Evolutionary conservation across 2,797 vertebrate species (phyloP).

Genomic region (Mycteria americana): DNA sequence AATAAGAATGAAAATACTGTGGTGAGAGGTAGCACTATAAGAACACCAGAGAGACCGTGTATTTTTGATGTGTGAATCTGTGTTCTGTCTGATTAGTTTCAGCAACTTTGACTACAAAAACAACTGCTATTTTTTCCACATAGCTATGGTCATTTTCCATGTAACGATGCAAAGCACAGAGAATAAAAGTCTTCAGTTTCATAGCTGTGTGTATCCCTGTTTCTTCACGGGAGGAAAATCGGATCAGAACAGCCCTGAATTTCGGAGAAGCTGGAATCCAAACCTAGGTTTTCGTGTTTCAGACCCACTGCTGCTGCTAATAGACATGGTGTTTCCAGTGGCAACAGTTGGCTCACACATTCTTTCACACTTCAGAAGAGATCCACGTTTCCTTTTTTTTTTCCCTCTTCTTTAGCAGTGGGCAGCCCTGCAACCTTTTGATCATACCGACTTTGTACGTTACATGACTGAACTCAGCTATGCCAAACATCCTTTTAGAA

Average conservation of each 20-base stretch:
- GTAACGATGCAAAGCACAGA: background rate
- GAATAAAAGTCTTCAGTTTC: background rate
- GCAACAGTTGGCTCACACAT: slow-evolving; percentile 57
- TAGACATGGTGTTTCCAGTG: slow-evolving; percentile 53
- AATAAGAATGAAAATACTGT: background rate
- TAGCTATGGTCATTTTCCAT: background rate
- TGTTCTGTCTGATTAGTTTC: background rate
- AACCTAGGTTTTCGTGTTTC: slow-evolving; percentile 2
- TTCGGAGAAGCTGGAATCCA: background rate
- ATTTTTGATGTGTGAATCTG: background rate
- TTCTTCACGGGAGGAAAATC: background rate
- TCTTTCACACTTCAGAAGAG: slow-evolving; percentile 74
- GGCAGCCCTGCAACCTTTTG: slow-evolving; percentile 79
- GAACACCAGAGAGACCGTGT: background rate
- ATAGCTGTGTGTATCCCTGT: background rate
- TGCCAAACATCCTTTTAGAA: slow-evolving; percentile 79
- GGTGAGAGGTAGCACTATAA: background rate
- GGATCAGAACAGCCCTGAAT: background rate
- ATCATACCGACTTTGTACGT: slow-evolving; percentile 75
- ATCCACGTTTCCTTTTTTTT: slow-evolving; percentile 66
- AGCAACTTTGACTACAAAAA: background rate
- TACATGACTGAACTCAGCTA: slow-evolving; percentile 77
- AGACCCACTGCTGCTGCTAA: slow-evolving; percentile 27
- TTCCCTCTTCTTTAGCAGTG: slow-evolving; percentile 73
- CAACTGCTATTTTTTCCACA: background rate